Conservation (phyloP, 2,888 invertebrate genomes). For the Carabus problematicus region DNA sequence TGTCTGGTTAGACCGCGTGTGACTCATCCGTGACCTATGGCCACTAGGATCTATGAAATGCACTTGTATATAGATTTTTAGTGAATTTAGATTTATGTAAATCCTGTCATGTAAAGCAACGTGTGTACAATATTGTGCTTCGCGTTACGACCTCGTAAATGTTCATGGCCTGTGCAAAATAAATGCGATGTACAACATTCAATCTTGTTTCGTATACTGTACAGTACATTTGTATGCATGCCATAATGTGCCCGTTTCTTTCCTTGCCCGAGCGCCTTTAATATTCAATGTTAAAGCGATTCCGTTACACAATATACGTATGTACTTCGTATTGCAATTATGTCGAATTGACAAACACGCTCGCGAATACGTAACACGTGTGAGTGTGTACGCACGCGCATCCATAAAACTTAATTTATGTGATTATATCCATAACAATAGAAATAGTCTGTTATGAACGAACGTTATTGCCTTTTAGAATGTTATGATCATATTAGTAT, state of each 20-base stretch:
- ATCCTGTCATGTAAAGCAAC: slow-evolving; percentile 23
- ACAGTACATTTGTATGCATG: slow-evolving; percentile 7
- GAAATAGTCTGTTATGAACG: too few relatives aligned
- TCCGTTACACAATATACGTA: too few relatives aligned
- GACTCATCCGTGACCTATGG: slow-evolving; percentile 27
- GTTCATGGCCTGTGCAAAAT: slow-evolving; percentile 17
- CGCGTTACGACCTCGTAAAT: slow-evolving; percentile 31
- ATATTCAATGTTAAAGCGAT: too few relatives aligned
- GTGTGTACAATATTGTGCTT: slow-evolving; percentile 17
- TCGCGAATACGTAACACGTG: too few relatives aligned
- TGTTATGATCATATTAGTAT: too few relatives aligned
- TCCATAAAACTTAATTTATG: too few relatives aligned
- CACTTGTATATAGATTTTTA: slow-evolving; percentile 26
- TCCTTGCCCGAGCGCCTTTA: too few relatives aligned
- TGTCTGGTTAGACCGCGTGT: slow-evolving; percentile 3
- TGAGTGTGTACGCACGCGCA: too few relatives aligned
- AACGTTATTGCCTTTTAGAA: too few relatives aligned
- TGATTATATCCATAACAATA: too few relatives aligned
- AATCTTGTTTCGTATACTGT: slow-evolving; percentile 22
- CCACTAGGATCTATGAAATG: slow-evolving; percentile 14
- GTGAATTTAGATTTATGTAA: slow-evolving; percentile 36
- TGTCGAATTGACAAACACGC: too few relatives aligned
- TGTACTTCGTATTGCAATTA: too few relatives aligned
- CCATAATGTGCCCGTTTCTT: neutral
- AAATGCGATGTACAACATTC: slow-evolving; percentile 23